phyloP scores from a whole-genome alignment of 2,797 vertebrate genomes.

The Nannoperca obscura region DNA sequence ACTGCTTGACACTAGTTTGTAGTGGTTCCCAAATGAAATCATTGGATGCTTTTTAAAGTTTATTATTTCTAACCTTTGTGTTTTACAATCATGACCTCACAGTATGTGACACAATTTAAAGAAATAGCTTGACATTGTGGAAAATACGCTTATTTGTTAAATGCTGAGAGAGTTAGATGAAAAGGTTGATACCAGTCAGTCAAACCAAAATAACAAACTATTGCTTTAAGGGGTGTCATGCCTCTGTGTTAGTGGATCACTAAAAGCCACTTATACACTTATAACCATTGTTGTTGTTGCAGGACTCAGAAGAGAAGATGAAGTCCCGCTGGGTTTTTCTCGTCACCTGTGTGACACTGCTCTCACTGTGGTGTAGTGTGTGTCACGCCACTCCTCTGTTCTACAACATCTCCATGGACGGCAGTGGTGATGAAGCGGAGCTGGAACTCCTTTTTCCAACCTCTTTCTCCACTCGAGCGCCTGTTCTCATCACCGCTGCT shows the following conservation, averaged over 20 bases:
- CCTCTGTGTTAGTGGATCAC: neutral
- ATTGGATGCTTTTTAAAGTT: no score
- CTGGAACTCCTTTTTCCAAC: constrained; percentile 84
- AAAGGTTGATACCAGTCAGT: no score
- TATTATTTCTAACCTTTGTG: neutral
- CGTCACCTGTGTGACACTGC: constrained; percentile 69
- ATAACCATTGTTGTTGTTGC: constrained; percentile 15
- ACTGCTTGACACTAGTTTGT: neutral
- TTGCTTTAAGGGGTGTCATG: neutral
- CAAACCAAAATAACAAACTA: neutral
- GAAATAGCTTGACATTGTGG: neutral
- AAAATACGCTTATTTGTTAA: neutral
- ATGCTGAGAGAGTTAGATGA: neutral
- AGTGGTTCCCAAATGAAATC: neutral
- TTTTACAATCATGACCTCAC: neutral
- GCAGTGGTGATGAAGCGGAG: constrained; percentile 89
- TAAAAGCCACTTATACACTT: no score
- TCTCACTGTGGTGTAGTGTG: constrained; percentile 72
- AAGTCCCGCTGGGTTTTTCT: constrained; percentile 53
- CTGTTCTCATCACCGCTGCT: constrained; percentile 53
- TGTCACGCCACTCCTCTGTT: constrained; percentile 74
- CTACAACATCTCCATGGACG: constrained; percentile 80
- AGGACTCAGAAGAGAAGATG: constrained; percentile 78
- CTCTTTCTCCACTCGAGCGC: constrained; percentile 69
- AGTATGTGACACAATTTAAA: neutral